Evolutionary conservation across 2,888 invertebrate genomes (phyloP).

Genomic region (Pristionchus japonicus): DNA sequence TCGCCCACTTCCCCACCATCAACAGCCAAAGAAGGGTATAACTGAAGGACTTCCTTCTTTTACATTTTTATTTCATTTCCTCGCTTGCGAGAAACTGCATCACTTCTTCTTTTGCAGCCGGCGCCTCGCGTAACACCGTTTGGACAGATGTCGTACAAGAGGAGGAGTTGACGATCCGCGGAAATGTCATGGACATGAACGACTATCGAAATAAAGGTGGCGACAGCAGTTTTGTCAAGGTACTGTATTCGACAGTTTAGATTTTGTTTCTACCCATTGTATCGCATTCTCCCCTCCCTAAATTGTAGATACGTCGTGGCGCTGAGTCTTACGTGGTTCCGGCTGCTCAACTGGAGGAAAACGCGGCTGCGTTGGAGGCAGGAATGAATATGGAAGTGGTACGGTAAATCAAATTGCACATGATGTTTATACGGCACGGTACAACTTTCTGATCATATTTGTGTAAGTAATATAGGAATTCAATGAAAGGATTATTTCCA

Average conservation of each 20-base stretch:
- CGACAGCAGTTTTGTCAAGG: not conserved
- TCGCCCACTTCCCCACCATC: not conserved
- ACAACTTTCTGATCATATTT: not conserved
- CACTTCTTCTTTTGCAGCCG: not conserved
- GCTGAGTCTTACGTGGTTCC: constrained; percentile 50
- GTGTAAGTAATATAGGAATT: no score
- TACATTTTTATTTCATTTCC: no score
- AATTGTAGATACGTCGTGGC: constrained; percentile 48
- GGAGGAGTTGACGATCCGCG: not conserved
- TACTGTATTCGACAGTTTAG: no score
- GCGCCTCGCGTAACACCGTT: not conserved
- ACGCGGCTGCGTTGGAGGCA: not conserved
- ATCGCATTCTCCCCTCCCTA: no score
- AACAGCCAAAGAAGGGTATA: not conserved
- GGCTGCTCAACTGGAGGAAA: constrained; percentile 23
- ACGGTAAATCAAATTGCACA: not conserved
- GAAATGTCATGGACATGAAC: constrained; percentile 3
- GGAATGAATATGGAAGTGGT: constrained; percentile 4
- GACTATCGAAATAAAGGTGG: not conserved
- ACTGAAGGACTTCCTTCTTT: no score
- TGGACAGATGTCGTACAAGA: constrained; percentile 40
- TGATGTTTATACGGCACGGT: not conserved
- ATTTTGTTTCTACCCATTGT: no score
- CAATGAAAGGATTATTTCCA: no score
- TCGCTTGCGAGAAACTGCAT: no score